Base-by-base conservation (phyloP, 1,140 invertebrate genomes). In the Magallana gigas region DNA sequence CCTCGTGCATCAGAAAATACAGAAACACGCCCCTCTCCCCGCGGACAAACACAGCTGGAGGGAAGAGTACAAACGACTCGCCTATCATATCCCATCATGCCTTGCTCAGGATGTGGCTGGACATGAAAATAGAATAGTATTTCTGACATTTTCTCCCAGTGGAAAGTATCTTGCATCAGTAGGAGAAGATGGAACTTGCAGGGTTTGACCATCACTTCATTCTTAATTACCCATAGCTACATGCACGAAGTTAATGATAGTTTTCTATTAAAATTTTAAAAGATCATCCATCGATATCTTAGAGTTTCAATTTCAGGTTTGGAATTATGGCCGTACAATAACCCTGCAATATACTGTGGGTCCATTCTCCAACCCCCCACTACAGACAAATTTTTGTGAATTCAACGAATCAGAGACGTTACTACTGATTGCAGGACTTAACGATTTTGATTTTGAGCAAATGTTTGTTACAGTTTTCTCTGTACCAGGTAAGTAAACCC, bases 361-460 rank as follows among this genome's bases (percentile, higher is more conserved):
- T 5, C 68, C 68, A 11, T 76, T 76, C 68, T 76, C 29, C 11
- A 29, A 76, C 23, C 68, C 68, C 0, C 68, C 68, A 29, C 18
- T 29, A 29, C 29, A 76, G 36, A 83, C 81, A 57, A 14, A 48
- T 2, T 83, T 57, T 58, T 83, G 56, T 57, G 81, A 83, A 16
- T 83, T 83, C 23, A 83, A 83, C 12, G 56, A 83, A 56, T 83
- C 81, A 18, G 81, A 83, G 57, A 83, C 81, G 6, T 29, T 83
- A 56, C n/a, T 83, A 83, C 7, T 83, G 81, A 14, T 83, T 9
- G 9, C 56, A 0, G 81, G 81, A 18, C 81, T 83, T 36, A 83
- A 23, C 56, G 11, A 11, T 57, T 83, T 57, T 58, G 57, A 57
- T n/a, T 9, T 57, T 0, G 81, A 83, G 18, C n/a, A 56, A 8